phyloP scores from a whole-genome alignment of 2,797 vertebrate species.

The Hippoglossus hippoglossus region DNA sequence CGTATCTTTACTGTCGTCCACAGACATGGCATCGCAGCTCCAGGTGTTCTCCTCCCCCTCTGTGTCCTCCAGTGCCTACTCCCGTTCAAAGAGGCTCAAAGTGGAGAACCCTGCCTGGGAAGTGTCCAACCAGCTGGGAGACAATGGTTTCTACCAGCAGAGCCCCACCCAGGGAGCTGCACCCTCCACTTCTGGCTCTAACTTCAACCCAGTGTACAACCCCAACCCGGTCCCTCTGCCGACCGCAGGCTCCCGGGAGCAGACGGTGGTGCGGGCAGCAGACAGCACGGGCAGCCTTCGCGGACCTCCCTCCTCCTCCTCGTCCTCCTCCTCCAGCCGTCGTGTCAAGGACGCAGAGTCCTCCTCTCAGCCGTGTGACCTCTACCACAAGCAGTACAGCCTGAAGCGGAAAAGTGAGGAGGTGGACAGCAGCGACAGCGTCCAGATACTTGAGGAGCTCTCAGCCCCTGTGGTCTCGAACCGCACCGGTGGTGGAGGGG shows the following conservation, averaged over 20 bases:
- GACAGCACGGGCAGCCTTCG: conserved; percentile 92
- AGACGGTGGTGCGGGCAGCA: conserved; percentile 91
- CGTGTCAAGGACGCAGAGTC: conserved; percentile 88
- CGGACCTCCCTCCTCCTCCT: conserved; percentile 84
- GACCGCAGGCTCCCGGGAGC: conserved; percentile 83
- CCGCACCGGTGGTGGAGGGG: conserved; percentile 80
- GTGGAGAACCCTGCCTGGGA: conserved; percentile 95
- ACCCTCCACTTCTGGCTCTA: conserved; percentile 88
- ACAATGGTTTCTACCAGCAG: conserved; percentile 88
- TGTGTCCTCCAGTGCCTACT: conserved; percentile 97
- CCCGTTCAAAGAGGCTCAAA: conserved; percentile 97
- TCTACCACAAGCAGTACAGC: conserved; percentile 94
- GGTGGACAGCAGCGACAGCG: conserved; percentile 98
- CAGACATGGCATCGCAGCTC: conserved; percentile 97
- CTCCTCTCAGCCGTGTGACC: conserved; percentile 84
- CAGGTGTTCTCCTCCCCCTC: conserved; percentile 97
- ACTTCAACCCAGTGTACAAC: conserved; percentile 88
- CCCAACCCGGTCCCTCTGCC: conserved; percentile 80
- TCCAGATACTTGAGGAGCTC: conserved; percentile 98
- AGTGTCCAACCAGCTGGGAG: conserved; percentile 90
- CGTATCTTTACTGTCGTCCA: not conserved
- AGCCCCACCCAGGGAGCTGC: conserved; percentile 86
- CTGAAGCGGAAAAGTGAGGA: conserved; percentile 95
- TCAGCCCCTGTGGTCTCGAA: conserved; percentile 96
- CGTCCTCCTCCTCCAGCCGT: conserved; percentile 83